Evolutionary conservation across 2,113 vertebrate genomes (phyloP).

Genomic region (Centropus bengalensis): DNA sequence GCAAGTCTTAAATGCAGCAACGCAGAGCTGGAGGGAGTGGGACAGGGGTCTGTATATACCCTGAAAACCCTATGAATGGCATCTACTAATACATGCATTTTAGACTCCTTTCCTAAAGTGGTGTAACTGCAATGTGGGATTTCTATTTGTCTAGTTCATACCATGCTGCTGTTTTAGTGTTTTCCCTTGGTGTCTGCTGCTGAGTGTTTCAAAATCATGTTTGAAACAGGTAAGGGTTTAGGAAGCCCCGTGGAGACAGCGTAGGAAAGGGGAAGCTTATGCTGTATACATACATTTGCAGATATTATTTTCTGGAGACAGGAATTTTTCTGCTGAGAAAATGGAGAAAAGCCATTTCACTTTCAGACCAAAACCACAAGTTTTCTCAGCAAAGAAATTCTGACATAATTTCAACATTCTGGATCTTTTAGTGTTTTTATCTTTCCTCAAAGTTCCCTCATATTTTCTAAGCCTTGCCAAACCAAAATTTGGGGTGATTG

Average conservation of each 20-base stretch:
- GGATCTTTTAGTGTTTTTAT: not conserved
- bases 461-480: not conserved
- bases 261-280: not conserved
- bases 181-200: not conserved
- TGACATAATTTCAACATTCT: not conserved
- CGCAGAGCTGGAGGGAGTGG: not conserved
- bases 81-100: not conserved
- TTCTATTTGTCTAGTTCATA: not conserved
- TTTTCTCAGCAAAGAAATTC: not conserved
- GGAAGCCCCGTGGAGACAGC: not conserved
- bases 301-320: not conserved
- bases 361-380: not conserved
- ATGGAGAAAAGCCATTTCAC: not conserved
- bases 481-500: not conserved
- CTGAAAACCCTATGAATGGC: not conserved
- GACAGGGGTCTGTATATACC: not conserved
- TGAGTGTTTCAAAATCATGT: not conserved
- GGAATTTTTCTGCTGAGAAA: not conserved
- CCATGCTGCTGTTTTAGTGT: not conserved
- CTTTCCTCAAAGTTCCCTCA: not conserved
- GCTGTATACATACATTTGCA: not conserved
- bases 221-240: not conserved
- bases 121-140: not conserved
- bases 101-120: not conserved
- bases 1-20: not conserved